These are phyloP conservation scores for Philhelius pedissequus DNA, from an alignment of 2,888 invertebrate genomes.

Conservation along the genomic window DNA sequence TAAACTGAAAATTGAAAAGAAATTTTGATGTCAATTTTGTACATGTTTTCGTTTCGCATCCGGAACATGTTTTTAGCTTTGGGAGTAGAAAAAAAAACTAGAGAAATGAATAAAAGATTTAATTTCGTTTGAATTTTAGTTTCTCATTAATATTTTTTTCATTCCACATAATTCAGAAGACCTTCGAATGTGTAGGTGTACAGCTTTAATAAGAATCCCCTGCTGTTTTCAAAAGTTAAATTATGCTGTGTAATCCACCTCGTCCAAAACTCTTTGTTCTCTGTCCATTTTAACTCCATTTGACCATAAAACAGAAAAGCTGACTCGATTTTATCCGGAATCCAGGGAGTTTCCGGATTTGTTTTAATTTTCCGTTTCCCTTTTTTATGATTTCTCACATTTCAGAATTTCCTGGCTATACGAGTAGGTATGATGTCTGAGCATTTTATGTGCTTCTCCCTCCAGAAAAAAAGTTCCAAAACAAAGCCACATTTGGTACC, in stretches of 20 bases:
- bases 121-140: too few species aligned
- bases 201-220: too few species aligned
- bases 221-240: not conserved
- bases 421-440: not conserved
- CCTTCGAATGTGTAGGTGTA: too few species aligned
- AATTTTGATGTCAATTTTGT: too few species aligned
- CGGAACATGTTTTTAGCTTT: too few species aligned
- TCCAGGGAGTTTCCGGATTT: conserved; percentile 36
- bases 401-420: not conserved
- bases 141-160: too few species aligned
- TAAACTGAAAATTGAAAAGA: too few species aligned
- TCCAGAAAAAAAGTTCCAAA: not conserved
- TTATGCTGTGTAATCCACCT: not conserved
- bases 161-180: too few species aligned
- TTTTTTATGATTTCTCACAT: not conserved
- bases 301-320: conserved; percentile 22
- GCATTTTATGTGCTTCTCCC: not conserved
- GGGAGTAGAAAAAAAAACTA: too few species aligned
- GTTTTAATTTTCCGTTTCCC: conserved; percentile 59
- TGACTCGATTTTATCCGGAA: conserved; percentile 36
- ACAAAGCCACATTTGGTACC: not conserved
- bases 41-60: too few species aligned
- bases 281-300: not conserved
- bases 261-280: not conserved
- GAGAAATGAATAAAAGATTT: too few species aligned